These are phyloP conservation scores for Andrena cerasifolii DNA, from an alignment of 1,140 invertebrate genomes.

Conservation along the genomic window DNA sequence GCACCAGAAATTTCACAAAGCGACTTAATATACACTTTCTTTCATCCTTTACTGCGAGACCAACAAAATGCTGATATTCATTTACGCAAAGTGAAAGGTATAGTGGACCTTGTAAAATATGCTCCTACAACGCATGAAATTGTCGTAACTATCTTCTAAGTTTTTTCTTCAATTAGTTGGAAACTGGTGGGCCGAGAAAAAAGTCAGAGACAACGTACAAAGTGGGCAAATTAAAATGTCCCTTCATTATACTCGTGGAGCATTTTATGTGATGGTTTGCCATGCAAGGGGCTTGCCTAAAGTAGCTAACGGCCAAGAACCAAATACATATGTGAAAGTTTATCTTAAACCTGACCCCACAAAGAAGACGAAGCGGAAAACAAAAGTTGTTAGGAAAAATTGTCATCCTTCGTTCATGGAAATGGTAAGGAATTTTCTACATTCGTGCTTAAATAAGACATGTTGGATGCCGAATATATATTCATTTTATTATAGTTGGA, in stretches of 20 bases:
- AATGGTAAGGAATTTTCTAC: conserved; percentile 87
- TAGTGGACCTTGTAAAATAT: conserved; percentile 33
- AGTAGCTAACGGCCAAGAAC: conserved; percentile 88
- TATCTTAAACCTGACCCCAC: conserved; percentile 94
- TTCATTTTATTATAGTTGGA: conserved; percentile 86
- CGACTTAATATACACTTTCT: conserved; percentile 98
- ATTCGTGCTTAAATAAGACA: background rate
- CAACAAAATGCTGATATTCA: conserved; percentile 91
- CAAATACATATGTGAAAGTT: conserved; percentile 96
- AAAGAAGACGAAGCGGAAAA: conserved; percentile 97
- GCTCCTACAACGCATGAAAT: background rate
- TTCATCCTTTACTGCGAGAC: conserved; percentile 96
- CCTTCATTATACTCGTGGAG: conserved; percentile 90
- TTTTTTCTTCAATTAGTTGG: conserved; percentile 70
- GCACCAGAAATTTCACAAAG: conserved; percentile 97
- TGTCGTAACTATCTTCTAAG: background rate
- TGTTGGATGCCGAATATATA: conserved; percentile 8
- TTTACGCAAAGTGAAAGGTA: conserved; percentile 86
- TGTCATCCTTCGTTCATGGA: conserved; percentile 99
- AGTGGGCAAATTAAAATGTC: conserved; percentile 91
- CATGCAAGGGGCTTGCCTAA: conserved; percentile 93
- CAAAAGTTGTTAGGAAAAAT: conserved; percentile 94
- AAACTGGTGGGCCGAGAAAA: conserved; percentile 80
- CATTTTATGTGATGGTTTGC: conserved; percentile 93
- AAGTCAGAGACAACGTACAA: conserved; percentile 75